A percentile compares a stretch with the other conserved stretches of the same genome.
These are phyloP conservation scores for Eubucco bourcierii DNA, from an alignment of 2,113 vertebrate genomes.

Conservation along the genomic window DNA sequence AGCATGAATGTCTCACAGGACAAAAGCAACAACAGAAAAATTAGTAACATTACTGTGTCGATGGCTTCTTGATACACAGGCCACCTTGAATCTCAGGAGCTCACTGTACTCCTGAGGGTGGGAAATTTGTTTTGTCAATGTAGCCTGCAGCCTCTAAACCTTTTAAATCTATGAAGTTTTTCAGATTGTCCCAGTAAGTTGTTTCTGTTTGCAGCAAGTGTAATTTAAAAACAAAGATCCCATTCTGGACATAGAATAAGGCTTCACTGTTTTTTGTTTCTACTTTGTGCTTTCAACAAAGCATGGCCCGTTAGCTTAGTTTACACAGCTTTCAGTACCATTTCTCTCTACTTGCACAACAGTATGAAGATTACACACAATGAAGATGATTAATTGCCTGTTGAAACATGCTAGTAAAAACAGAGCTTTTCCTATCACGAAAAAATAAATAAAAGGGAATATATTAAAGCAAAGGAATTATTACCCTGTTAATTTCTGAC, in stretches of 20 bases:
- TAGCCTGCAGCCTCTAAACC: background rate
- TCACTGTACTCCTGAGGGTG: background rate
- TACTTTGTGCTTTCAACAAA: background rate
- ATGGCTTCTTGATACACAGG: rapidly evolving
- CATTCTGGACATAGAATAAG: background rate
- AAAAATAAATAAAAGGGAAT: background rate
- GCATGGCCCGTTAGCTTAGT: background rate
- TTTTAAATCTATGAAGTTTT: background rate
- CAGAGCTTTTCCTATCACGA: background rate
- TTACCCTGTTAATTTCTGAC: background rate
- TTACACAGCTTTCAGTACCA: background rate
- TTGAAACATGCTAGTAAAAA: background rate
- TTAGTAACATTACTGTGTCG: background rate
- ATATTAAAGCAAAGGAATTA: background rate
- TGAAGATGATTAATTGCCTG: background rate
- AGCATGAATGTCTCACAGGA: background rate
- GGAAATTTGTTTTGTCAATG: background rate
- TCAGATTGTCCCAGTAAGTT: background rate
- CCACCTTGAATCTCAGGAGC: background rate
- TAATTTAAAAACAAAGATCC: background rate
- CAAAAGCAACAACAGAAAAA: background rate
- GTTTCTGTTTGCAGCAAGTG: background rate
- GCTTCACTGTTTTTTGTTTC: background rate
- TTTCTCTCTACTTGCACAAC: background rate
- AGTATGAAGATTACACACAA: background rate